Percentiles rank a stretch among this genome's conserved stretches.
These are phyloP conservation scores for Hydrocynus forskahlii DNA, from an alignment of 2,797 vertebrate genomes.

Conservation along the genomic window DNA sequence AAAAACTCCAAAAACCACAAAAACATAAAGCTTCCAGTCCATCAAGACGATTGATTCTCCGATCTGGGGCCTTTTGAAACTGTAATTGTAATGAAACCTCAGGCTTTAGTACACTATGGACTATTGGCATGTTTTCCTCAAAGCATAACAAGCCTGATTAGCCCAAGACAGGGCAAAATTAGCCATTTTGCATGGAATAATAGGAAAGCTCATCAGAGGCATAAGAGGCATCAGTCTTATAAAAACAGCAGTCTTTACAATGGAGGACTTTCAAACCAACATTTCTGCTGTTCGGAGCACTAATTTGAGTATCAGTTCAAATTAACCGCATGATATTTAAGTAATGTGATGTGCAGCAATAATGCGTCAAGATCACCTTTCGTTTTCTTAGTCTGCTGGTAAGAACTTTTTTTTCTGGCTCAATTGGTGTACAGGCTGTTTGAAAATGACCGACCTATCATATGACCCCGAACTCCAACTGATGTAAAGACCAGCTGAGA, in stretches of 20 bases:
- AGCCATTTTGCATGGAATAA: slow-evolving; percentile 22
- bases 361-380: neutral
- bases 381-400: neutral
- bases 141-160: slow-evolving; percentile 36
- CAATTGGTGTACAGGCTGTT: neutral
- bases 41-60: neutral
- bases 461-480: slow-evolving; percentile 41
- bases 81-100: neutral
- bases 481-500: slow-evolving; percentile 25
- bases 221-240: slow-evolving; percentile 44
- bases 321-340: neutral
- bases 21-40: neutral
- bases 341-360: neutral
- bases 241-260: slow-evolving; percentile 10
- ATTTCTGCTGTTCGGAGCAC: neutral
- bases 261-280: neutral
- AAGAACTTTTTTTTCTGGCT: neutral
- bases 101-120: neutral
- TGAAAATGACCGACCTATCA: slow-evolving; percentile 49
- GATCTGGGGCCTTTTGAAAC: neutral
- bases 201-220: neutral
- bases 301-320: neutral
- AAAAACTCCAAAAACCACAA: neutral
- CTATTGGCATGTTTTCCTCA: neutral
- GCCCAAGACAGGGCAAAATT: slow-evolving; percentile 20